A percentile compares a stretch with the other conserved stretches of the same genome.
These are phyloP conservation scores for Chloropsis cyanopogon DNA, from an alignment of 2,113 vertebrate species.

Conservation along the genomic window DNA sequence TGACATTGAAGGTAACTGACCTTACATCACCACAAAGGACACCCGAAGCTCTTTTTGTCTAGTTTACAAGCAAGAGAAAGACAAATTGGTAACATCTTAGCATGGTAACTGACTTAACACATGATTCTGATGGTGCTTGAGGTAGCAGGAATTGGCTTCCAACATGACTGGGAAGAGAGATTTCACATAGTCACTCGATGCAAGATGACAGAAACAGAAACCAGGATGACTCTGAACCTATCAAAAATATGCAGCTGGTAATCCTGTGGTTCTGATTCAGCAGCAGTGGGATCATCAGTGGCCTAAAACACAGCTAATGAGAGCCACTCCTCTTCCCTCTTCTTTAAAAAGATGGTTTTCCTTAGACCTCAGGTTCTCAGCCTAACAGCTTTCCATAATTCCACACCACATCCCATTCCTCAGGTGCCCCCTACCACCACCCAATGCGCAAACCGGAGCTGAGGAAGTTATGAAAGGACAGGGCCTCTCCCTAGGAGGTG, in stretches of 20 bases:
- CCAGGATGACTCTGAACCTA: not conserved
- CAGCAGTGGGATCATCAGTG: not conserved
- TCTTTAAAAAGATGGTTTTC: not conserved
- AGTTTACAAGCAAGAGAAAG: slow-evolving; percentile 2
- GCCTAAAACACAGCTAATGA: not conserved
- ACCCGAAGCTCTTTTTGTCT: not conserved
- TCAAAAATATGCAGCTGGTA: not conserved
- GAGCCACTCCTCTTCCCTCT: not conserved
- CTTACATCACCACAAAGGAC: not conserved
- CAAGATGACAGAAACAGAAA: not conserved
- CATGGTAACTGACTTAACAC: not conserved
- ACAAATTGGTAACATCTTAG: not conserved
- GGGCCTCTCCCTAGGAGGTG: not conserved
- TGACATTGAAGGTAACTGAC: not conserved
- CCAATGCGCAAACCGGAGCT: not conserved
- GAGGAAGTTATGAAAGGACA: not conserved
- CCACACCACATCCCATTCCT: not conserved
- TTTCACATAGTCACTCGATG: not conserved
- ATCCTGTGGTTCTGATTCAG: not conserved
- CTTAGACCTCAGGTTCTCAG: not conserved
- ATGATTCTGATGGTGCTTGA: not conserved
- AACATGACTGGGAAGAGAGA: not conserved
- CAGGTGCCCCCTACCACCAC: not conserved
- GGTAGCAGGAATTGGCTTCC: not conserved
- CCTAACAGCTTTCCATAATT: not conserved